phyloP scores from a whole-genome alignment of 2,888 invertebrate species.

The Oxytorus armatus region DNA sequence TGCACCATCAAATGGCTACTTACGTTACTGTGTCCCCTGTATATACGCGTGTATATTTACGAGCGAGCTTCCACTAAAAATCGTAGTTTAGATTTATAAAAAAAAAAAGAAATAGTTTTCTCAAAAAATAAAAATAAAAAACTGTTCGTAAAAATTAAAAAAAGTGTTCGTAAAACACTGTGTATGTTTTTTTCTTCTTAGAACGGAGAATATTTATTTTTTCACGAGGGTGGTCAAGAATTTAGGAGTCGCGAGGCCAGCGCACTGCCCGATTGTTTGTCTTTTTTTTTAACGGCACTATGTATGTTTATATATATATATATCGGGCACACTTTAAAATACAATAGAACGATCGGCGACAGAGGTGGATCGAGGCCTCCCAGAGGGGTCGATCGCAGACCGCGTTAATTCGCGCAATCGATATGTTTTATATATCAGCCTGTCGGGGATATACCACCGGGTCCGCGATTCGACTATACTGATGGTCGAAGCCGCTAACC shows the following conservation, averaged over 20 bases:
- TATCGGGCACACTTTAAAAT: constrained; percentile 7
- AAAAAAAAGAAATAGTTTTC: neutral
- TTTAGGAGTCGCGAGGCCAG: constrained; percentile 10
- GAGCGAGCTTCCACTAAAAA: constrained; percentile 3
- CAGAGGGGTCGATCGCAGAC: constrained; percentile 55
- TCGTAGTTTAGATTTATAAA: neutral
- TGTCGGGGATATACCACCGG: constrained; percentile 70
- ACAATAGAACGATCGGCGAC: constrained; percentile 49
- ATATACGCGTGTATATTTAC: neutral
- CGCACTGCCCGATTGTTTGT: constrained; percentile 30
- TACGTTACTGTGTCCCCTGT: constrained; percentile 23
- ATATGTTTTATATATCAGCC: constrained; percentile 57
- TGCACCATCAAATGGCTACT: constrained; percentile 26
- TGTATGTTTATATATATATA: neutral
- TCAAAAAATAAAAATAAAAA: neutral
- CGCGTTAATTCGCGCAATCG: constrained; percentile 53
- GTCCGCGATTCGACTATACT: constrained; percentile 75
- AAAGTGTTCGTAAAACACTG: neutral
- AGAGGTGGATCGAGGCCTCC: constrained; percentile 53
- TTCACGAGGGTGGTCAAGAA: constrained; percentile 15
- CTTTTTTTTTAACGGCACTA: neutral
- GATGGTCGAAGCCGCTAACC: constrained; percentile 75
- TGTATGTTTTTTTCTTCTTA: neutral
- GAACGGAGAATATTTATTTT: constrained; percentile 25
- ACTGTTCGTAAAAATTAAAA: neutral